Evolutionary conservation across 2,797 vertebrate genomes (phyloP), one percentile per base, ranked within the genome.

Genomic region (Crocidura indochinensis): DNA sequence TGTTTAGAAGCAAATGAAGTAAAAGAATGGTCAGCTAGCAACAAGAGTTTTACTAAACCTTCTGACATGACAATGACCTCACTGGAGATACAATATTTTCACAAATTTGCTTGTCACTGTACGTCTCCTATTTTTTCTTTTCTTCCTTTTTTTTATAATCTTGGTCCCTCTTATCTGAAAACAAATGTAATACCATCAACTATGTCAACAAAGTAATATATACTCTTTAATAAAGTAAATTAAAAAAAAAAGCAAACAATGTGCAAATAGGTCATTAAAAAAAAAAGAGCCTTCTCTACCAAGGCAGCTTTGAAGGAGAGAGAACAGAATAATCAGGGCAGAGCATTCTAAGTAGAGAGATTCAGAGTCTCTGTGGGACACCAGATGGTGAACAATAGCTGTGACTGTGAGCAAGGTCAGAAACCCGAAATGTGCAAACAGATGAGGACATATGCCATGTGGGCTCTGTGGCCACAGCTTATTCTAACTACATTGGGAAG

Each of bases 361-460:
- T 26, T 71, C 24, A 67, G 72, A 17, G 12, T 3, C 64, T 74
- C 2, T 60, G n/a, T 73, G 62, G 71, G 64, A 60, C 12, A 22
- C 0, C 4, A 53, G 68, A 76, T 12, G 10, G 51, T 53, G 51
- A 53, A 17, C 60, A 64, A 20, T 4, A 64, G 60, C 22, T 3
- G 51, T 14, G 51, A 20, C 22, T 20, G 11, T n/a, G 24, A 91
- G 38, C 19, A 47, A 86, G 62, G 68, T 72, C 76, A 62, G 79
- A 76, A 73, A 76, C 0, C 71, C 82, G 38, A 74, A 26, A 47
- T 77, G 74, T 69, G 60, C 60, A 78, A 74, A 84, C 77, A 86
- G 31, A 51, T 11, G 15, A 0, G 2, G 47, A 72, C 9, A 51
- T 44, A 91, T 5, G 60, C 24, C 76, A 74, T 49, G 24, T 2